Conservation (phyloP, 1,140 invertebrate species). For the Nasonia longicornis region DNA sequence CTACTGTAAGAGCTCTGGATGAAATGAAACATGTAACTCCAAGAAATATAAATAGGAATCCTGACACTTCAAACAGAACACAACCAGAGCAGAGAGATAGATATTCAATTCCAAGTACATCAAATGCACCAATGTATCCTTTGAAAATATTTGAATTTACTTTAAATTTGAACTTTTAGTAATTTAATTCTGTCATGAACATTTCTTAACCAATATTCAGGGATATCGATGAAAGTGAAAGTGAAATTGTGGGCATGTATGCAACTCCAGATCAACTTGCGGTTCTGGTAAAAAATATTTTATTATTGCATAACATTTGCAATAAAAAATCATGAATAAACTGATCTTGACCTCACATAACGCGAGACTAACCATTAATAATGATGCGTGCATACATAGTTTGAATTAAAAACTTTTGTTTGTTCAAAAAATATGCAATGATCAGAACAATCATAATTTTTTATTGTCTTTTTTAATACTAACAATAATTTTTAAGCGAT, state of each 20-base stretch:
- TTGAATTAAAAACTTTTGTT: no score
- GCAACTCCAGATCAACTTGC: slow-evolving; percentile 45
- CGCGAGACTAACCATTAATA: no score
- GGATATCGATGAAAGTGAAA: slow-evolving; percentile 56
- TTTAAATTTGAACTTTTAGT: background rate
- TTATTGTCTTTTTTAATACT: no score
- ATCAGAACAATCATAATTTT: no score
- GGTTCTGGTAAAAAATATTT: slow-evolving; percentile 43
- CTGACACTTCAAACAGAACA: background rate
- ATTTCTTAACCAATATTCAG: slow-evolving; percentile 47
- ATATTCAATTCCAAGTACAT: slow-evolving; percentile 27
- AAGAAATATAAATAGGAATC: slow-evolving; percentile 41
- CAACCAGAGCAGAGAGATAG: slow-evolving; percentile 22
- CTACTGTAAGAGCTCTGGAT: slow-evolving; percentile 57
- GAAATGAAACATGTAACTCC: slow-evolving; percentile 54
- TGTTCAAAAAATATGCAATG: no score
- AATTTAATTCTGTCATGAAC: background rate
- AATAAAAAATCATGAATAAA: background rate
- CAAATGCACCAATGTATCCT: slow-evolving; percentile 53
- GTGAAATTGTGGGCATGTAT: slow-evolving; percentile 60
- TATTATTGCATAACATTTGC: background rate
- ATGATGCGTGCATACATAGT: no score
- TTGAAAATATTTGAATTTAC: slow-evolving; percentile 36
- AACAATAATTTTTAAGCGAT: no score
- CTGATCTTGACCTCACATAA: background rate